phyloP scores from a whole-genome alignment of 1,140 invertebrate genomes.

The honey bee (Apis mellifera) region Amel_HAv3.1 CM009944.2:4568001-4568500 shows the following conservation, averaged over 20 bases:
- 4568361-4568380: too few relatives aligned
- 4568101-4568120: constrained; percentile 19
- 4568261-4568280: neutral
- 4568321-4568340: neutral
- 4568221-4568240: neutral
- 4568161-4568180: neutral
- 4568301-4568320: neutral
- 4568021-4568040: constrained; percentile 54
- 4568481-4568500: too few relatives aligned
- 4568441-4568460: too few relatives aligned
- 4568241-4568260: neutral
- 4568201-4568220: neutral
- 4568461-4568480: too few relatives aligned
- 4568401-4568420: too few relatives aligned
- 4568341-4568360: neutral
- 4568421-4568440: too few relatives aligned
- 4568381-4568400: too few relatives aligned
- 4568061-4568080: constrained; percentile 21
- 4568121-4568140: constrained; percentile 9
- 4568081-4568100: constrained; percentile 22
- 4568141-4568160: constrained; percentile 9
- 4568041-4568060: constrained; percentile 56
- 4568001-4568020: constrained; percentile 58
- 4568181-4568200: neutral
- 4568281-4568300: neutral